Evolutionary conservation across 2,797 vertebrate genomes (phyloP), one percentile per base, ranked within the genome.

Genomic region (Sphaeramia orbicularis): DNA sequence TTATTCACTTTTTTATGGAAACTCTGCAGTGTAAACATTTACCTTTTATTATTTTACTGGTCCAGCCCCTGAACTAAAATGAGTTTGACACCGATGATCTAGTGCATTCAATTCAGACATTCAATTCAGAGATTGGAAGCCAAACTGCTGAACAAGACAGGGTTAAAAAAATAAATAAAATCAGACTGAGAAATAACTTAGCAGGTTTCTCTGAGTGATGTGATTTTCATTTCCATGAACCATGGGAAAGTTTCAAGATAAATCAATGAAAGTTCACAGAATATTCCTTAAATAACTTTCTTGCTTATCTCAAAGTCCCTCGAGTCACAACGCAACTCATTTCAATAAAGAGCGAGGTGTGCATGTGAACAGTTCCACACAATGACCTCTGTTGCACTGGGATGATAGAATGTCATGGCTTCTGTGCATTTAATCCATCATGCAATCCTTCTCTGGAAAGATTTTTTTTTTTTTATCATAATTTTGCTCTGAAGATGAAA

Each of bases 341-440:
- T 42, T 58, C 57, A 70, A 51, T 48, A 40, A 40, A 63, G 16
- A 70, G 50, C 48, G 54, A 57, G 60, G 47, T 48, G 54, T 56
- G 78, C 67, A 71, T 50, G 62, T 42, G 57, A 88, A 74, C 51
- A 45, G 58, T 58, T 77, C 76, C 73, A 65, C 60, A 76, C 64
- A 10, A 54, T 80, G 83, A 86, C 84, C 76, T 89, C 78, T 60
- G 64, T 43, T 72, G 73, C 66, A 42, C 71, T 8, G 6, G 27
- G 80, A 78, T 65, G 76, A 87, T 92, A 86, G 89, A 91, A 84
- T 69, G 85, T 86, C 85, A 90, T 4, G 2, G 43, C 60, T 74
- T 81, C 66, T 73, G 65, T 76, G 74, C 81, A 79, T 89, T 91
- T 85, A 91, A 92, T 93, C 89, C 83, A 92, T 93, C 89, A 93